Evolutionary conservation across 23 tunicate genomes (phyloP), one percentile per base, ranked within the genome.

Genomic region (Trididemnum nubilum): DNA sequence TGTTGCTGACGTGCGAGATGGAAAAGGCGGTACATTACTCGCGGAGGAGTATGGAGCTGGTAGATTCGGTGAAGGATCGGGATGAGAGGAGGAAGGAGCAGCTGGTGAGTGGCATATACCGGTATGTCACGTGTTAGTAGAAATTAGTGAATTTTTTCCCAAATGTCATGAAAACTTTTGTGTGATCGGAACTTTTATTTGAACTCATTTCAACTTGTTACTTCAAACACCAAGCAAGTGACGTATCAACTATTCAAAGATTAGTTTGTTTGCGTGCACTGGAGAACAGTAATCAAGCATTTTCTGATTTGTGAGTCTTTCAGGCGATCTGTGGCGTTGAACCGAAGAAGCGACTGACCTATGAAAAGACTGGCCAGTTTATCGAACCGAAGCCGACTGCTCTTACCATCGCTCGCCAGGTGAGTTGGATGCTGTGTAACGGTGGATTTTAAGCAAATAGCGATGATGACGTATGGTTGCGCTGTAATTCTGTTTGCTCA

Each of bases 331-430:
- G 88, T 28, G 81, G 64, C 25, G 73, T 1, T 40, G 72, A 30
- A 28, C 18, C 2, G 26, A 15, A 2, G 4, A 73, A 73, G 22
- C 22, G 29, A 37, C 27, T 40, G 27, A 63, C 31, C 22, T 3
- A 40, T 40, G 76, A 81, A 19, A 81, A 77, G 84, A 26, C 72
- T 35, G 34, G 52, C 15, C 83, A 36, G 30, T 82, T 82, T 65
- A 88, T 88, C 52, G 93, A 86, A 51, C 98, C 98, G 0, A 78
- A 85, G 75, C 93, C 87, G 21, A 93, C 98, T 9, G 93, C 92
- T 4, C 71, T 88, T 37, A 72, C 89, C 4, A 30, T 84, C 27
- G 98, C 98, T n/a, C 72, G 98, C 57, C 44, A 58, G 93, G 93
- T 88, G 39, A 30, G 67, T 52, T 12, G 69, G 69, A 21, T 18